Base-by-base conservation (phyloP, 1,140 invertebrate genomes). In the Rhopalosiphum maidis region DNA sequence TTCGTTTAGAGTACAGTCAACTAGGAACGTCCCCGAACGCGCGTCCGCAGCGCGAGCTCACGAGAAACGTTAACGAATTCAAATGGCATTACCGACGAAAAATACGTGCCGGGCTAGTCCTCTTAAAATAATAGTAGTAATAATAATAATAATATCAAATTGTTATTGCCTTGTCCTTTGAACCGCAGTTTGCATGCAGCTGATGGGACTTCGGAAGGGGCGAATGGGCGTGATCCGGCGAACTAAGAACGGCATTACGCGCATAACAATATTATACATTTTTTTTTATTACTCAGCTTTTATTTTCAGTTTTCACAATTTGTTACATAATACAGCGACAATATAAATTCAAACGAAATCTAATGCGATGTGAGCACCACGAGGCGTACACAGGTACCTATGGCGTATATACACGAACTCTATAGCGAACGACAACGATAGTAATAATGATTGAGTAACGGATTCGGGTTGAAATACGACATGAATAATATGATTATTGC, bases 141-240 rank as follows among this genome's bases (percentile, higher is more conserved):
- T 77, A 77, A 77, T n/a, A 77, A 60, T 60, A 60, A 30, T 77
- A 77, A 77, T n/a, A 77, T 77, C n/a, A n/a, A 77, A 77, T 77
- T n/a, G 60, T 77, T 77, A 77, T 77, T n/a, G 60, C n/a, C 60
- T 30, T 77, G 60, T 77, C 60, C 60, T n/a, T 77, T 77, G 60
- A 77, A 77, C 60, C 60, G 30, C 60, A n/a, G 60, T 77, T 77
- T 77, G 30, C 30, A 77, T 77, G 60, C 60, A 15, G 60, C n/a
- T n/a, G 60, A 9, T n/a, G 30, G 8, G 11, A 1, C 48, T 15
- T n/a, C 2, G 60, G 60, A 18, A n/a, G 30, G 60, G 30, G 30
- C 0, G 60, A 18, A n/a, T n/a, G 60, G 60, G 60, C 11, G 60
- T 77, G 3, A 77, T n/a, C 15, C 30, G 15, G 11, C 4, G 60